A percentile compares a stretch with the other conserved stretches of the same genome.
phyloP scores from a whole-genome alignment of 23 tunicate genomes.

The Aplidium turbinatum region DNA sequence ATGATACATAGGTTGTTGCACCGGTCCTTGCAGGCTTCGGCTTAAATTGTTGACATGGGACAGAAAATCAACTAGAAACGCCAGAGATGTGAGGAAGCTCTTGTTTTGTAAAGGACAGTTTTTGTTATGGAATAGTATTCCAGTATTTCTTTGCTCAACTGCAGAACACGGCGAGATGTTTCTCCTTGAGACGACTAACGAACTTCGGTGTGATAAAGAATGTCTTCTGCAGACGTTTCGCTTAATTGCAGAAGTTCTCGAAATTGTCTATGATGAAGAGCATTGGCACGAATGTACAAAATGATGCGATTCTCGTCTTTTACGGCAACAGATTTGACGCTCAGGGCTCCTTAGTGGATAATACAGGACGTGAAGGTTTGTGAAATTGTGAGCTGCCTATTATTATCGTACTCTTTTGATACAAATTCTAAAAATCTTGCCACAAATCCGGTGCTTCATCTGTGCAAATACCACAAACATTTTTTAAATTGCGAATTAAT shows the following conservation, averaged over 20 bases:
- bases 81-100: constrained; percentile 42
- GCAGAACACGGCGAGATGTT: too few species aligned
- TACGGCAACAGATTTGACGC: constrained; percentile 49
- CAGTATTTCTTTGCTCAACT: too few species aligned
- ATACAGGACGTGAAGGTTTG: too few species aligned
- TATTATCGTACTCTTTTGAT: constrained; percentile 40
- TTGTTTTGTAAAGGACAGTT: too few species aligned
- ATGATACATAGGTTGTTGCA: too few species aligned
- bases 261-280: constrained; percentile 55
- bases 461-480: too few species aligned
- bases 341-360: constrained; percentile 50
- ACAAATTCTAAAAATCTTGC: constrained; percentile 47
- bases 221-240: too few species aligned
- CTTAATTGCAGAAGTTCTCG: constrained; percentile 32
- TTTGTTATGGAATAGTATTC: too few species aligned
- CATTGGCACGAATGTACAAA: constrained; percentile 43
- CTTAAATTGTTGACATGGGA: constrained; percentile 22
- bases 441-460: too few species aligned
- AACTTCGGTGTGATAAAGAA: constrained; percentile 32
- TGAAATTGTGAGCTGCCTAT: too few species aligned
- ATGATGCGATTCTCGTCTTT: constrained; percentile 46
- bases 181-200: constrained; percentile 53
- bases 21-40: constrained; percentile 31
- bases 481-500: too few species aligned
- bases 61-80: constrained; percentile 48